Conservation (phyloP, 2,888 invertebrate genomes). For the Brachynemurus nebulosus region DNA sequence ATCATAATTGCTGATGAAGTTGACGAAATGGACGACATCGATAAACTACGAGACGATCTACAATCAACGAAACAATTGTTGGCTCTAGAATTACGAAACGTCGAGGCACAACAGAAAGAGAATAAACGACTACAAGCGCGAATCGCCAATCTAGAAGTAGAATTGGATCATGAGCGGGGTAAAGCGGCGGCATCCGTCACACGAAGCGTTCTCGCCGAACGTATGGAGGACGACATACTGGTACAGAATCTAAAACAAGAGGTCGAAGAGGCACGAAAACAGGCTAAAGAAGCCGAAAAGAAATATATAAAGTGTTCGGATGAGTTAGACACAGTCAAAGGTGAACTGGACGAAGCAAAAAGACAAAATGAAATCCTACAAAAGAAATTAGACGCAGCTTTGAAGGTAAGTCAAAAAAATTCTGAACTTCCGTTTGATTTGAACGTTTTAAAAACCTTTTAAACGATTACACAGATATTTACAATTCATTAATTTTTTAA, state of each 20-base stretch:
- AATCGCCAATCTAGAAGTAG: constrained; percentile 68
- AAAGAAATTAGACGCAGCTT: constrained; percentile 55
- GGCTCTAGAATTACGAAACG: constrained; percentile 70
- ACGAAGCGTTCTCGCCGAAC: constrained; percentile 8
- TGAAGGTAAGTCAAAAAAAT: constrained; percentile 34
- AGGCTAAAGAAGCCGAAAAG: constrained; percentile 66
- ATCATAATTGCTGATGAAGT: constrained; percentile 37
- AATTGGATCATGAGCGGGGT: constrained; percentile 57
- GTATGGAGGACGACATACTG: constrained; percentile 40
- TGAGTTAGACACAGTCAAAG: constrained; percentile 57
- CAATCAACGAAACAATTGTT: constrained; percentile 86
- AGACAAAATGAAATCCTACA: constrained; percentile 64
- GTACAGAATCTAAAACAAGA: constrained; percentile 58
- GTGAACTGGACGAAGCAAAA: constrained; percentile 67
- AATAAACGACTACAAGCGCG: constrained; percentile 69
- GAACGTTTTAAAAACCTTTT: background rate
- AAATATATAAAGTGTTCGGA: constrained; percentile 64
- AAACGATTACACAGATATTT: background rate
- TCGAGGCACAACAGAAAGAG: constrained; percentile 63
- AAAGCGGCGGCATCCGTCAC: constrained; percentile 19
- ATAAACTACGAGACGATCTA: constrained; percentile 77
- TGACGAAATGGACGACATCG: constrained; percentile 84
- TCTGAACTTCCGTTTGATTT: background rate
- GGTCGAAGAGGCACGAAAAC: constrained; percentile 61
- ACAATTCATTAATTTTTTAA: background rate